Evolutionary conservation across 2,797 vertebrate species (phyloP), one percentile per base, ranked within the genome.

Genomic region (Rallus crepitans): DNA sequence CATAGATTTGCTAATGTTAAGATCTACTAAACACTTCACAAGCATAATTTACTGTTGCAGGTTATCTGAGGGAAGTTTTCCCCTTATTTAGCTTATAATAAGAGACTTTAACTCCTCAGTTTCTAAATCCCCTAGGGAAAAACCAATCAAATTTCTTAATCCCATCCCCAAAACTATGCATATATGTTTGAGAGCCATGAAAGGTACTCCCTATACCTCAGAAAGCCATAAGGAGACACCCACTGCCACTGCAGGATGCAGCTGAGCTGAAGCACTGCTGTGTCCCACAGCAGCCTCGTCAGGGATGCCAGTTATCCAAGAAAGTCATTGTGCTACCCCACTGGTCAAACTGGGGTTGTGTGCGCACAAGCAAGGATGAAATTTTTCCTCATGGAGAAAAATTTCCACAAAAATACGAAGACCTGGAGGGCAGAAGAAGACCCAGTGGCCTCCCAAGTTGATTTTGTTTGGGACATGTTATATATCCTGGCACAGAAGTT

Each of bases 291-390:
- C 61, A 89, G 16, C 57, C 16, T 56, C 15, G 5, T 7, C 30
- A 55, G 27, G 33, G 18, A 15, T 13, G 9, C 4, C 9, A 37
- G 9, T 35, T 66, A 23, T 5, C 47, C 6, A 3, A 31, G 8
- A 40, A 9, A 2, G 4, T 4, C 6, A 0, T 31, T 68, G 25
- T 23, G 12, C 14, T 14, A 57, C 39, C 8, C 8, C 30, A 18
- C 31, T 81, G 42, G 7, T 45, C n/a, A 4, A 5, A 13, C 12
- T 86, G 72, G n/a, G 16, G 8, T 25, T 31, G 15, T 30, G 7
- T 39, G 18, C n/a, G 33, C 24, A 37, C 9, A 13, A 66, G 24
- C 25, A n/a, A 18, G 11, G 10, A 85, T 40, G 33, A 59, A 63
- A 53, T 37, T 71, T 37, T 40, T 78, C 9, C 12, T 83, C 10